These are phyloP conservation scores for Ophion ventricosus DNA, from an alignment of 2,888 invertebrate species.

Conservation along the genomic window DNA sequence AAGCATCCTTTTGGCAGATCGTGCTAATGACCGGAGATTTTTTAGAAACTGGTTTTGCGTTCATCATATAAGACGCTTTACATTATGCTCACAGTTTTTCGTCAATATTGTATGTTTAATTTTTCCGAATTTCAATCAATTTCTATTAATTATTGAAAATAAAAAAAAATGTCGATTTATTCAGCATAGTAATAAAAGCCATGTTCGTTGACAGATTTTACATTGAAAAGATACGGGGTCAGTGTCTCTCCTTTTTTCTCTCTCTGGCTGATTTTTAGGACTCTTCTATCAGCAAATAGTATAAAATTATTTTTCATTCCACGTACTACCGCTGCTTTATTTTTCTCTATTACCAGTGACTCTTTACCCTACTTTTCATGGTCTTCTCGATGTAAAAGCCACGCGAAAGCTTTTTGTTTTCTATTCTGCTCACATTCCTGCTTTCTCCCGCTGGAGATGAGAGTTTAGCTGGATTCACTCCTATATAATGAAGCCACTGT, in stretches of 20 bases:
- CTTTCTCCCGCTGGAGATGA: conserved; percentile 12
- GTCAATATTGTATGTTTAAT: no score
- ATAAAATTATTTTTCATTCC: conserved; percentile 30
- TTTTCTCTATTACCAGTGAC: neutral
- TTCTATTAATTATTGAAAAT: no score
- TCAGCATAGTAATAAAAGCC: no score
- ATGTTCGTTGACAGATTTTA: no score
- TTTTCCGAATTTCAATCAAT: no score
- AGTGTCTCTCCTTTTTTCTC: neutral
- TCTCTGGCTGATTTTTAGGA: neutral
- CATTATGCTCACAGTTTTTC: no score
- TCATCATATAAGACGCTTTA: no score
- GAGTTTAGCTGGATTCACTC: conserved; percentile 17
- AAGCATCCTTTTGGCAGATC: neutral
- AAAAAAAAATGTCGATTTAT: no score
- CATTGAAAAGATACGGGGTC: neutral
- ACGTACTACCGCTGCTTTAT: neutral
- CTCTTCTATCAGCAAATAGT: neutral
- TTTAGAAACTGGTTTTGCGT: no score
- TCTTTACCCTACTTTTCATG: neutral
- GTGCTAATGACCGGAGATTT: neutral
- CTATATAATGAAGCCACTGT: conserved; percentile 20
- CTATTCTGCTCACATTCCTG: conserved; percentile 22
- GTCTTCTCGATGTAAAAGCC: neutral
- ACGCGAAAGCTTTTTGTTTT: conserved; percentile 30